Conservation (phyloP, 2,113 vertebrate genomes). For the Myocastor coypus region DNA sequence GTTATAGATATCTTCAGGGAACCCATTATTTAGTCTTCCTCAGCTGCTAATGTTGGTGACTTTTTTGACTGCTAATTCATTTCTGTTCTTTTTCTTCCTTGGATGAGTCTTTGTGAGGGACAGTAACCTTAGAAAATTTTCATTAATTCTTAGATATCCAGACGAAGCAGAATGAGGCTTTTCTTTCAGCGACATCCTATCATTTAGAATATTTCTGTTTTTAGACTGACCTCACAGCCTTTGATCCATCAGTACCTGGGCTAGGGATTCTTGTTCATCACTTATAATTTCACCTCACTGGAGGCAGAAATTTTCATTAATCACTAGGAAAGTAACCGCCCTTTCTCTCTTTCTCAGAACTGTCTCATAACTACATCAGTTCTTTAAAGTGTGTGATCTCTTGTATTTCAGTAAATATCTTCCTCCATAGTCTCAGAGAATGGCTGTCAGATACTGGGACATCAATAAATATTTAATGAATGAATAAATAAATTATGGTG, state of each 20-base stretch:
- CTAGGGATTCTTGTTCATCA: background rate
- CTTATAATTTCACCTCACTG: background rate
- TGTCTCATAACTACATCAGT: background rate
- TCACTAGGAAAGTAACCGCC: background rate
- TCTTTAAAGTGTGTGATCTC: conserved; percentile 19
- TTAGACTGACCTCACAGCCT: background rate
- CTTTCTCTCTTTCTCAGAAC: background rate
- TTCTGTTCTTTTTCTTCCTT: background rate
- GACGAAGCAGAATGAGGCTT: background rate
- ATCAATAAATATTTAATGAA: conserved; percentile 20
- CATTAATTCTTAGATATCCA: background rate
- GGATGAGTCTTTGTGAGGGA: background rate
- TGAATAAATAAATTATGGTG: conserved; percentile 28
- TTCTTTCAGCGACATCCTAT: background rate
- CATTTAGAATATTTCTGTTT: background rate
- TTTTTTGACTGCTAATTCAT: background rate
- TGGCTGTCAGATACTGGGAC: background rate
- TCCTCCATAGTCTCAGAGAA: background rate
- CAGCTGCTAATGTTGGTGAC: background rate
- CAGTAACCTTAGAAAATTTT: background rate
- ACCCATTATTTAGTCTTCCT: background rate
- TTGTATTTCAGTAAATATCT: conserved; percentile 1
- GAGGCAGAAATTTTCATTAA: background rate
- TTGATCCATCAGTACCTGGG: background rate
- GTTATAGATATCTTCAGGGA: background rate